Base-by-base conservation (phyloP, 2,113 vertebrate species). In the Takifugu flavidus region DNA sequence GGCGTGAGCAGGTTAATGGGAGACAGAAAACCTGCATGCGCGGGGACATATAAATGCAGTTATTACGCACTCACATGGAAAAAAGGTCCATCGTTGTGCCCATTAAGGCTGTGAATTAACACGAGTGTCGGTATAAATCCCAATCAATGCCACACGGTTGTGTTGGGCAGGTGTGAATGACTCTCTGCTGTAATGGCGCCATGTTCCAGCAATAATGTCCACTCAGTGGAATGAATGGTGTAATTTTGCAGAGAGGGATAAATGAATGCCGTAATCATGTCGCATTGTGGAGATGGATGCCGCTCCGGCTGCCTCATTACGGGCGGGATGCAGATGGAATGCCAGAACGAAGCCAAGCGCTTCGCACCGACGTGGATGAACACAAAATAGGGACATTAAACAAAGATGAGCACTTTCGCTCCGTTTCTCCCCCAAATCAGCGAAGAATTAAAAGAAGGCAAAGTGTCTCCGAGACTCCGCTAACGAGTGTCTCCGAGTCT, bases 161-260 rank as follows among this genome's bases (percentile, higher is more conserved):
- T 56, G 51, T 68, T 59, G 60, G 63, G 25, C 59, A 15, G 59
- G 64, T 72, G 49, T 55, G 59, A 59, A 15, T 53, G 54, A n/a
- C 47, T 76, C 53, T 65, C 42, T 54, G 76, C 71, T 47, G 31
- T 56, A 66, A 76, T 51, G 43, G 46, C 49, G 0, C 20, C 62
- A 26, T n/a, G 52, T 62, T 51, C 45, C 42, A 3, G 29, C 53
- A 64, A 82, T 71, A 56, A 66, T 20, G 70, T 71, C 75, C 74
- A 62, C 45, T 49, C 50, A 49, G 72, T 72, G 65, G 59, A 61
- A 57, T 68, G 65, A 65, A 62, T 27, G 62, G 43, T 31, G 67
- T 62, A 46, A 75, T 67, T 64, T 31, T 55, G 29, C 13, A 5
- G 27, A 14, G 31, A 44, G 39, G 59, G 59, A 49, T 67, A 59